Evolutionary conservation across 2,888 invertebrate genomes (phyloP).

Genomic region (Athetis lepigone): DNA sequence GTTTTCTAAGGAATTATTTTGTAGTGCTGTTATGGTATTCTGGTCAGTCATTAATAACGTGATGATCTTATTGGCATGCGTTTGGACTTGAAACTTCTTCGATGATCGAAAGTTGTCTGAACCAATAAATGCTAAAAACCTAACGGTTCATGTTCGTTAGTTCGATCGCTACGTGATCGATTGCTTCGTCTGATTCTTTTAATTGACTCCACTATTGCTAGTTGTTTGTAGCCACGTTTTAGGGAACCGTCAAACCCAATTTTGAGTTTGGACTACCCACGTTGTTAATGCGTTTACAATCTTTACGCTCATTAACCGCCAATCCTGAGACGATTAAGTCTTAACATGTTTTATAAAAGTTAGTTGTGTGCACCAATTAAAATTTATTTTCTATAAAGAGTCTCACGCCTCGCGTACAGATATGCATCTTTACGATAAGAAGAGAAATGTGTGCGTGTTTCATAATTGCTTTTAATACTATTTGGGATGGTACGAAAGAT

Average conservation of each 20-base stretch:
- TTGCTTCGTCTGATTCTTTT: constrained; percentile 60
- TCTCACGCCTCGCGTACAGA: constrained; percentile 80
- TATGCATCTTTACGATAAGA: constrained; percentile 81
- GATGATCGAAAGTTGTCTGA: constrained; percentile 41
- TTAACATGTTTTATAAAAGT: constrained; percentile 84
- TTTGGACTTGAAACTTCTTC: constrained; percentile 26
- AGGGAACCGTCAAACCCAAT: constrained; percentile 61
- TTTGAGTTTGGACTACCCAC: constrained; percentile 78
- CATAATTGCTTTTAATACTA: constrained; percentile 81
- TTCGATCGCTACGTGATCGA: constrained; percentile 59
- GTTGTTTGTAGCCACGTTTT: constrained; percentile 54
- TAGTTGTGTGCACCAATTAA: constrained; percentile 85
- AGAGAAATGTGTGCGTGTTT: constrained; percentile 77
- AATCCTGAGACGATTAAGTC: constrained; percentile 86
- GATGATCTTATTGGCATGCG: constrained; percentile 58
- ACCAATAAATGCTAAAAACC: constrained; percentile 49
- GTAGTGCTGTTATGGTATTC: constrained; percentile 54
- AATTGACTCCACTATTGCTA: constrained; percentile 63
- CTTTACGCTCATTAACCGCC: constrained; percentile 88
- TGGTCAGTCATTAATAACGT: constrained; percentile 69
- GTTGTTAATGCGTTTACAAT: constrained; percentile 83
- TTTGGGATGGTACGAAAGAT: constrained; percentile 73
- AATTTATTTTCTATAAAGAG: constrained; percentile 81
- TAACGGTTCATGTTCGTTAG: constrained; percentile 43
- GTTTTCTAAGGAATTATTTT: constrained; percentile 70